phyloP scores from a whole-genome alignment of 2,797 vertebrate species.

The Muscicapa striata region DNA sequence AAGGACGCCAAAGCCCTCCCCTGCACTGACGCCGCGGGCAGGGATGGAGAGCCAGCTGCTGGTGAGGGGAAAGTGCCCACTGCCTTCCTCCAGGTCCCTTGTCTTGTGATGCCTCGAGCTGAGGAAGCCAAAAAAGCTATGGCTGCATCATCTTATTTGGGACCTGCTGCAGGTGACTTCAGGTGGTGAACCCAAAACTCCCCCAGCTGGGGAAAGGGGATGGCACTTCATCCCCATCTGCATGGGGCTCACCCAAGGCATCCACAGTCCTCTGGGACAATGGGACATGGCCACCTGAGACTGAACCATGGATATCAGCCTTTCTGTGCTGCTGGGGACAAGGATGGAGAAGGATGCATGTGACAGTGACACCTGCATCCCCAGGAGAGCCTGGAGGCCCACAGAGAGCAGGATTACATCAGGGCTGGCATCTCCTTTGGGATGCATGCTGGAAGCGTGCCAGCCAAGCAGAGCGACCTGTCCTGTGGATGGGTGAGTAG shows the following conservation, averaged over 20 bases:
- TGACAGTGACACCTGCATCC: background rate
- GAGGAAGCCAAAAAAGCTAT: background rate
- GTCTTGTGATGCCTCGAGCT: background rate
- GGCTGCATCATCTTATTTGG: background rate
- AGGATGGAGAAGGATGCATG: background rate
- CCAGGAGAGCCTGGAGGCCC: background rate
- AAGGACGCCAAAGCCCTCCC: constrained; percentile 48
- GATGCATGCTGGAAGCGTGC: background rate
- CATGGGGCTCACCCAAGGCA: background rate
- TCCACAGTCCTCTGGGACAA: background rate
- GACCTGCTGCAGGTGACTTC: background rate
- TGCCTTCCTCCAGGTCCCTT: background rate
- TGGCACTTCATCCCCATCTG: rapidly evolving
- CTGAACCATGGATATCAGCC: background rate
- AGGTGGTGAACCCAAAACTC: background rate
- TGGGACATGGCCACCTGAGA: rapidly evolving
- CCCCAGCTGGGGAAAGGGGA: background rate
- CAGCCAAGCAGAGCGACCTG: rapidly evolving
- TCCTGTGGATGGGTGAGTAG: background rate
- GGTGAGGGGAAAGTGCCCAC: background rate
- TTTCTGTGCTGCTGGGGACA: background rate
- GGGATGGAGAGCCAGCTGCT: background rate
- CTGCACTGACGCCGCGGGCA: background rate
- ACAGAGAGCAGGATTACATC: background rate
- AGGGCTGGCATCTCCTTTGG: background rate